A percentile compares a stretch with the other conserved stretches of the same genome.
phyloP scores from a whole-genome alignment of 35 echinoderm and acorn worm species.

The Heliocidaris erythrogramma region DNA sequence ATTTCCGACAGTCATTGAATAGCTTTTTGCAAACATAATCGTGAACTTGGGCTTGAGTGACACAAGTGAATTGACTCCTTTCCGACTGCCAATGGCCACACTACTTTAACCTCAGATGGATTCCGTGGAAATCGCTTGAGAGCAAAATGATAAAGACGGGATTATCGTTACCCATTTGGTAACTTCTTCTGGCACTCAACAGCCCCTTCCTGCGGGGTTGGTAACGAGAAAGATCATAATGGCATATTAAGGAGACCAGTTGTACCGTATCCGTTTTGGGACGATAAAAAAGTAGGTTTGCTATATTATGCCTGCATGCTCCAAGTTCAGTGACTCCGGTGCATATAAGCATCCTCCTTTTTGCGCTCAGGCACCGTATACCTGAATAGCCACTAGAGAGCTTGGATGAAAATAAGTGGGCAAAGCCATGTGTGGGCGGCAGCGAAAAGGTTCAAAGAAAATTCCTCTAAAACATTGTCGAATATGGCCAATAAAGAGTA shows the following conservation, averaged over 20 bases:
- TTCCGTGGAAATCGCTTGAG: not conserved
- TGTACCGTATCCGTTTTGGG: not conserved
- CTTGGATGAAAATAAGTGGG: not conserved
- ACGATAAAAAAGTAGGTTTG: not conserved
- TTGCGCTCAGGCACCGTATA: not conserved
- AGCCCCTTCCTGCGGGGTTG: not conserved
- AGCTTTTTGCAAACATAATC: too few relatives aligned
- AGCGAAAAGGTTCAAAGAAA: not conserved
- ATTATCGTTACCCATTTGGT: not conserved
- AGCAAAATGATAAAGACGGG: not conserved
- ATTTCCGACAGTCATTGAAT: too few relatives aligned
- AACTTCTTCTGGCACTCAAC: not conserved
- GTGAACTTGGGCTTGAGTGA: too few relatives aligned
- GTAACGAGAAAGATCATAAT: not conserved
- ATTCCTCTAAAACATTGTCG: too few relatives aligned
- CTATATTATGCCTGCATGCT: not conserved
- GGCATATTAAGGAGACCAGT: not conserved
- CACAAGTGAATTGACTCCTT: not conserved
- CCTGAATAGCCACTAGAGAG: not conserved
- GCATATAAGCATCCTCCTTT: not conserved
- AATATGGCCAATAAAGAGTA: too few relatives aligned
- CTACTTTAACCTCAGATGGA: not conserved
- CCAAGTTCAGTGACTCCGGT: not conserved
- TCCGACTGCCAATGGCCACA: not conserved
- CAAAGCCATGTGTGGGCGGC: not conserved